Percentiles rank a stretch among this genome's conserved stretches.
Conservation (phyloP, 2,888 invertebrate genomes). For the Drosophila anomalata region DNA sequence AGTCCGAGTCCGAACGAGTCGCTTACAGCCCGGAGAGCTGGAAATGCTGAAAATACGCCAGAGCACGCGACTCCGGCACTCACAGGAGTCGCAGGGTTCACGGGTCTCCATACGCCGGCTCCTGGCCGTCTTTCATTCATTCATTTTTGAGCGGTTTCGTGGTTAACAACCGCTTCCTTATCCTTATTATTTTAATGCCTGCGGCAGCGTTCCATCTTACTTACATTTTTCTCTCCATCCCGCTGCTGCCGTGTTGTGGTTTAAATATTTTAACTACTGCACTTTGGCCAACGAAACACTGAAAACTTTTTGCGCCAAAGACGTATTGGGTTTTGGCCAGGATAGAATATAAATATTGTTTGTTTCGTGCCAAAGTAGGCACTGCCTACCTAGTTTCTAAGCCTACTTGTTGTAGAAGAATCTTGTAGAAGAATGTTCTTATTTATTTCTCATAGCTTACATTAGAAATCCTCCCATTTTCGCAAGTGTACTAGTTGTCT, state of each 20-base stretch:
- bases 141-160: slow-evolving; percentile 73
- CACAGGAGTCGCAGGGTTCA: slow-evolving; percentile 1
- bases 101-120: slow-evolving; percentile 11
- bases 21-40: slow-evolving; percentile 35
- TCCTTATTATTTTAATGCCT: slow-evolving; percentile 81
- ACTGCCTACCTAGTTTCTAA: too few species aligned
- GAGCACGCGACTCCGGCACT: slow-evolving; percentile 32
- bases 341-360: too few species aligned
- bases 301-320: background rate
- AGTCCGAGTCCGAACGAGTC: slow-evolving; percentile 57
- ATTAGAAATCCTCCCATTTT: background rate
- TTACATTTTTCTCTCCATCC: slow-evolving; percentile 56
- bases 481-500: slow-evolving; percentile 12
- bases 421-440: too few species aligned
- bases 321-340: too few species aligned
- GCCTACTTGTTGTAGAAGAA: too few species aligned
- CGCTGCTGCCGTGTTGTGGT: slow-evolving; percentile 47
- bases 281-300: slow-evolving; percentile 2
- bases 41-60: slow-evolving; percentile 12
- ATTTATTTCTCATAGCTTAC: background rate
- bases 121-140: slow-evolving; percentile 53
- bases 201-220: slow-evolving; percentile 79
- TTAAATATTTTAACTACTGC: slow-evolving; percentile 73
- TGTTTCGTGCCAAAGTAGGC: too few species aligned
- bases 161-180: slow-evolving; percentile 80